Evolutionary conservation across 2,888 invertebrate genomes (phyloP).

Genomic region (Melanophora roralis): DNA sequence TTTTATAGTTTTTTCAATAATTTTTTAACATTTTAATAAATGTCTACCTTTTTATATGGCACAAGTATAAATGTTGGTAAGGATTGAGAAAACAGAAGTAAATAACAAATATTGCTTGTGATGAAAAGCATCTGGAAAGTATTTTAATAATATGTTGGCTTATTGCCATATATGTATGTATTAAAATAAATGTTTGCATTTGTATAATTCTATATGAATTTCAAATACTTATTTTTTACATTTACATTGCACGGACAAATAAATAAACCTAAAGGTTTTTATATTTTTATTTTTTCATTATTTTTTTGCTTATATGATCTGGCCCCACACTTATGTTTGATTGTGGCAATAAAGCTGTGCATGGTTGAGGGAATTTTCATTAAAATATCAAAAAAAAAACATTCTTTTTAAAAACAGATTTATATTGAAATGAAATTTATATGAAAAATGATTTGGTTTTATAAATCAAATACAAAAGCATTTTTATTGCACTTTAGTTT

Average conservation of each 20-base stretch:
- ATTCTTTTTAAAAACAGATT: background rate
- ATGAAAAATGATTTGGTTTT: background rate
- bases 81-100: background rate
- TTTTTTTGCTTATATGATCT: too few relatives aligned
- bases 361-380: too few relatives aligned
- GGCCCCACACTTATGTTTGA: too few relatives aligned
- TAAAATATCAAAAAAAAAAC: too few relatives aligned
- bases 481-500: background rate
- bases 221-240: too few relatives aligned
- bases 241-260: too few relatives aligned
- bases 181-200: too few relatives aligned
- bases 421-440: background rate
- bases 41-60: background rate
- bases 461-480: background rate
- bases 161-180: slow-evolving; percentile 21
- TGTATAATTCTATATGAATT: slow-evolving; percentile 16
- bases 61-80: background rate
- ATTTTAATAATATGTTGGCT: slow-evolving; percentile 46
- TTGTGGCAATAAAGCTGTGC: too few relatives aligned
- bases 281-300: too few relatives aligned
- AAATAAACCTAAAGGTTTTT: too few relatives aligned
- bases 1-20: background rate
- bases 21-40: too few relatives aligned
- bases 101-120: slow-evolving; percentile 10
- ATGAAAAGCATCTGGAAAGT: slow-evolving; percentile 34